These are phyloP conservation scores for Luidia sarsii DNA, from an alignment of 53 echinoderm and acorn worm species.

Conservation along the genomic window DNA sequence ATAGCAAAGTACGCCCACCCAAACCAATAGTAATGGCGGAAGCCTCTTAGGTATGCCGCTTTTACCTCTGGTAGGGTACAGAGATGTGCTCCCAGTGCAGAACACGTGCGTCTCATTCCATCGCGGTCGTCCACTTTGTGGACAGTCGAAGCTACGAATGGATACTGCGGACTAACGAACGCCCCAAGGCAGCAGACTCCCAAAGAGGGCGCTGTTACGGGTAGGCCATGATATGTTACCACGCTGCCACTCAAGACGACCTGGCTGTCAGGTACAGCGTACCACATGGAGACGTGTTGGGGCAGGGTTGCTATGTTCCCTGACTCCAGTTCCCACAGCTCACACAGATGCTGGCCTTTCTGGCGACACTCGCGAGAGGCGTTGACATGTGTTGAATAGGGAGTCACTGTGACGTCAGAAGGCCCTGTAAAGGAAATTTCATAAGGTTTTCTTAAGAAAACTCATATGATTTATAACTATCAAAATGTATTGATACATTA, in stretches of 20 bases:
- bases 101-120: neutral
- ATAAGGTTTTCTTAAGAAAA: no score
- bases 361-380: no score
- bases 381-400: no score
- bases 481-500: no score
- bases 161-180: slow-evolving; percentile 4
- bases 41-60: neutral
- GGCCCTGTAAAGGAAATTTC: no score
- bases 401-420: no score
- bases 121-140: neutral
- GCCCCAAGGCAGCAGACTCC: neutral
- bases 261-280: neutral
- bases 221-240: neutral
- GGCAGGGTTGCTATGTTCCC: no score
- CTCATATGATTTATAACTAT: no score
- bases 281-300: slow-evolving; percentile 8
- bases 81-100: slow-evolving; percentile 1
- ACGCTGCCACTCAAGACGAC: neutral
- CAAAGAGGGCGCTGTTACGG: neutral
- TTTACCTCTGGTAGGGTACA: slow-evolving; percentile 24
- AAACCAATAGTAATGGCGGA: no score
- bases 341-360: no score
- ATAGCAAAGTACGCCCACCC: neutral
- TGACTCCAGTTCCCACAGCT: no score
- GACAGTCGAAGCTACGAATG: neutral